Percentiles rank a stretch among this genome's conserved stretches.
Evolutionary conservation across 2,113 vertebrate species (phyloP).

Genomic region (Strigops habroptila): DNA sequence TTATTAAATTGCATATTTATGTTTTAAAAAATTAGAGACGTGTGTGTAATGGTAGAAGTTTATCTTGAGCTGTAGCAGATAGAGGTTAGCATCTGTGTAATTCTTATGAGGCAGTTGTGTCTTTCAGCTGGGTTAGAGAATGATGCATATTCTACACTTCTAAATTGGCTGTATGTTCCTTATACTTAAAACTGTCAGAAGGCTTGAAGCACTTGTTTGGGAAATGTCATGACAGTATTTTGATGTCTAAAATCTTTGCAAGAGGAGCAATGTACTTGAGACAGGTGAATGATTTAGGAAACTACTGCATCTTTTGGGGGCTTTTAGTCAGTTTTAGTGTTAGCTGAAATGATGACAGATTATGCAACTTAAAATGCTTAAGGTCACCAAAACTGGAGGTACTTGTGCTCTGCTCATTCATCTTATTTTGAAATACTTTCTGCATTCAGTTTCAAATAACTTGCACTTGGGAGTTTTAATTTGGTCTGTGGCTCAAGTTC

Average conservation of each 20-base stretch:
- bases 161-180: neutral
- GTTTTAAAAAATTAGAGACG: neutral
- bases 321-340: neutral
- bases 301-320: neutral
- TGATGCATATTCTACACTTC: neutral
- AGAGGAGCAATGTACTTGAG: neutral
- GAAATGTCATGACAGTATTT: neutral
- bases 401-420: neutral
- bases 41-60: neutral
- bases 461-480: neutral
- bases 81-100: neutral
- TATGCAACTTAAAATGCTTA: neutral
- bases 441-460: neutral
- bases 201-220: neutral
- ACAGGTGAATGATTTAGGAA: neutral
- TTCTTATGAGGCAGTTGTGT: neutral
- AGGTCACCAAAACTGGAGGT: neutral
- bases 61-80: neutral
- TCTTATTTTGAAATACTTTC: neutral
- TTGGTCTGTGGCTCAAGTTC: neutral
- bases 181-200: neutral
- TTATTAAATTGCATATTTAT: neutral
- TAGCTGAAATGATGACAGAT: neutral
- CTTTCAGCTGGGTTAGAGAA: neutral
- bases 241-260: neutral